Evolutionary conservation across 2,797 vertebrate species (phyloP).

Genomic region (Xenopus petersii): DNA sequence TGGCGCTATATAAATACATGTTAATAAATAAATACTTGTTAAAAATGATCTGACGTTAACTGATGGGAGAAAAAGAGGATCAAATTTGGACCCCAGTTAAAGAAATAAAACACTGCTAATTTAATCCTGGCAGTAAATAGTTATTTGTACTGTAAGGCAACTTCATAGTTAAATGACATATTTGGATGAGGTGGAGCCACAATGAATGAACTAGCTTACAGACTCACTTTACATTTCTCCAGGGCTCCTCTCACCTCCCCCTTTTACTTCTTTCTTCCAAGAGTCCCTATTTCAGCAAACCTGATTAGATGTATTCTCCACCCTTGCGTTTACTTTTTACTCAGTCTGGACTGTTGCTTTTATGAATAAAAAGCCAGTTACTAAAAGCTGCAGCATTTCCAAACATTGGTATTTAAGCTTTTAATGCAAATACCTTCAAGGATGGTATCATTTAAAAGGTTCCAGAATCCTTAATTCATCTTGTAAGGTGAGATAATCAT

Average conservation of each 20-base stretch:
- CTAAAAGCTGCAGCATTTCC: constrained; percentile 57
- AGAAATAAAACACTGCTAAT: too few species aligned
- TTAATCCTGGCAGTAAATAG: too few species aligned
- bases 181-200: constrained; percentile 16
- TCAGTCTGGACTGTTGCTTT: constrained; percentile 64
- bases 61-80: too few species aligned
- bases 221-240: constrained; percentile 32
- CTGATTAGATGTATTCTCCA: constrained; percentile 57
- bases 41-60: too few species aligned
- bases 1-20: too few species aligned
- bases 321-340: constrained; percentile 83
- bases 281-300: constrained; percentile 74
- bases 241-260: constrained; percentile 38
- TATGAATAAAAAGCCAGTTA: constrained; percentile 62
- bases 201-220: constrained; percentile 31
- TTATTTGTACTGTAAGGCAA: neutral
- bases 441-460: neutral
- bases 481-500: constrained; percentile 61
- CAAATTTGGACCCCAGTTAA: too few species aligned
- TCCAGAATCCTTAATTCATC: constrained; percentile 32
- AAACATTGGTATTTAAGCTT: too few species aligned
- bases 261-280: constrained; percentile 35
- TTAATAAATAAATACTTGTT: too few species aligned
- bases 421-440: too few species aligned
- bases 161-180: constrained; percentile 39